Base-by-base conservation (phyloP, 1,140 invertebrate genomes). In the Harlomillsia oculata region DNA sequence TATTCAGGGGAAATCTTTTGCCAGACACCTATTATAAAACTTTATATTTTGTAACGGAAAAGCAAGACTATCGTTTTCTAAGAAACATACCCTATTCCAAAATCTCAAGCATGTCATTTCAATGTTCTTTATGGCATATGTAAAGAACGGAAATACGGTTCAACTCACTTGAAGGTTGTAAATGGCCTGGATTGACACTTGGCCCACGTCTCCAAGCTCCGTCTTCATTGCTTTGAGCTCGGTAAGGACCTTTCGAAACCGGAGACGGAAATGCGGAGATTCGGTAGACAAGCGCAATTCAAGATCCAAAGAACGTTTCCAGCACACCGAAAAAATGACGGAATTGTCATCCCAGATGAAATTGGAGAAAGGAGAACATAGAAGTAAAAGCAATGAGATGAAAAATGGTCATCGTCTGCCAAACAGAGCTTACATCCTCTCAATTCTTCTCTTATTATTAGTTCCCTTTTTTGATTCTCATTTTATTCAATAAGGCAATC, bases 131-230 rank as follows among this genome's bases (percentile, higher is more conserved):
- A n/a, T n/a, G n/a, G n/a, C n/a, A n/a, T n/a, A n/a, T n/a, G n/a
- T n/a, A n/a, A n/a, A n/a, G n/a, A n/a, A n/a, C n/a, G n/a, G n/a
- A n/a, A n/a, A n/a, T n/a, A n/a, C n/a, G n/a, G n/a, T n/a, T n/a
- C n/a, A 29, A 40, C 61, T 57, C 37, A 64, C 62, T 37, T 64
- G 57, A 20, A 64, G 32, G 54, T 57, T 57, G 41, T 53, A 60
- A 43, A 64, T 55, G 13, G 54, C 40, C 37, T 64, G 62, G 25
- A 64, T 37, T 39, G 62, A 60, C 14, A 49, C 57, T 53, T 64
- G 62, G 23, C 62, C 62, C 46, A 64, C 62, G 41, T 64, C 57
- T 23, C 62, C 58, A 44, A 64, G 30, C 21, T 64, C 62, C 16
- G 48, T 56, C 26, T 59, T 49, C 18, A 64, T 46, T 16, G 32